Conservation (phyloP, 1,140 invertebrate genomes). For the Papilio polytes region DNA sequence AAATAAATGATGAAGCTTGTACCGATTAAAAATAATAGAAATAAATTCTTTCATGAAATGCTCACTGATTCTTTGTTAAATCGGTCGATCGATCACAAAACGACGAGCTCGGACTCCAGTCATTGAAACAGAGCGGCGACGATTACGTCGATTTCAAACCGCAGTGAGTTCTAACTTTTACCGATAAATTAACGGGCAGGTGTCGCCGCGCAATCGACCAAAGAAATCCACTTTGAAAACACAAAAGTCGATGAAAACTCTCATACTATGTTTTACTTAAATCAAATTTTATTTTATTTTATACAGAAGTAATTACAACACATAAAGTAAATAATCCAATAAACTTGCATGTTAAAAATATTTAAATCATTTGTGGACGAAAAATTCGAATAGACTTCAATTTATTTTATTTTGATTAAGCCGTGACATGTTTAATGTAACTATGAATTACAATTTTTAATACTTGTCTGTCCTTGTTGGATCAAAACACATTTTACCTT, state of each 20-base stretch:
- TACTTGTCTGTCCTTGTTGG: neutral
- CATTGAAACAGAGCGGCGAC: slow-evolving; percentile 30
- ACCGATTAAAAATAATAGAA: slow-evolving; percentile 7
- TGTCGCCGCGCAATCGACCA: slow-evolving; percentile 31
- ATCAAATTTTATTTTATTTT: neutral
- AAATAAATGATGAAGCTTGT: neutral
- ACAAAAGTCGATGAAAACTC: slow-evolving; percentile 14
- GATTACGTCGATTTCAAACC: slow-evolving; percentile 28
- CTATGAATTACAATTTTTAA: neutral
- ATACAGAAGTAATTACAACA: neutral
- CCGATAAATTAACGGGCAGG: slow-evolving; percentile 34
- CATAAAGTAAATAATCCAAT: too few species aligned
- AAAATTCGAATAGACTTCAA: too few species aligned
- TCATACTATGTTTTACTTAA: slow-evolving; percentile 1
- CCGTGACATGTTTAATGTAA: neutral
- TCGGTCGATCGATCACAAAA: neutral
- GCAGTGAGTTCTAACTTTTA: slow-evolving; percentile 27
- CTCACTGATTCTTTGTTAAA: slow-evolving; percentile 22
- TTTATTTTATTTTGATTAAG: neutral
- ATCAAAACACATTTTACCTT: neutral
- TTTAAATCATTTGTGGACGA: too few species aligned
- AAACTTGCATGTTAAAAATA: too few species aligned
- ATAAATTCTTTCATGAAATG: slow-evolving; percentile 19
- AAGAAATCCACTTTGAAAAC: slow-evolving; percentile 21
- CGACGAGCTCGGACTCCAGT: neutral